Evolutionary conservation across 2,113 vertebrate species (phyloP), one percentile per base, ranked within the genome.

Genomic region (Phoxinus phoxinus): DNA sequence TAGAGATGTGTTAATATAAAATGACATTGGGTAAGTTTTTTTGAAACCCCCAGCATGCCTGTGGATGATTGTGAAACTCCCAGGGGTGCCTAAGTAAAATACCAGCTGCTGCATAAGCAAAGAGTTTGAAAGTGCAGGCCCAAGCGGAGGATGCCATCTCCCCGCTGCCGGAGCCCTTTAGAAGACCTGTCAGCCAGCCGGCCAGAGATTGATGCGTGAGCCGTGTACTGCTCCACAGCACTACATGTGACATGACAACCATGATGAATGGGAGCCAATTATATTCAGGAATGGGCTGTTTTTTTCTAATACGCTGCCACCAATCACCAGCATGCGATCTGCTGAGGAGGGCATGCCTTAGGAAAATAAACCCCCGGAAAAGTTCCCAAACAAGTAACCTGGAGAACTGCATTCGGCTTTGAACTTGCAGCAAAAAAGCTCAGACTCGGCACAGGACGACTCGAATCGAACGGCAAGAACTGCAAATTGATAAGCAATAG

Each of bases 61-160:
- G 87, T 27, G 84, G 83, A 91, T 93, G 92, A 93, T 89, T 94
- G 92, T 92, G 91, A 93, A 91, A 89, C 83, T 87, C 76, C 81
- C 81, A 83, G 73, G 89, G 72, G 87, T 75, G 90, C 81, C 91
- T 86, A 88, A 90, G 87, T 86, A 87, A 89, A 91, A 91, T 87
- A 87, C 85, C 83, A 77, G 80, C 88, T 74, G 48, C 69, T 84
- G 65, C 86, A 89, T 85, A 86, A 89, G 72, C 63, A 84, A 85
- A 76, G 63, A 67, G 83, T 89, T 86, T 90, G 88, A 82, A 91
- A 86, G 86, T 86, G 89, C 86, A 79, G 82, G 83, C 90, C 91
- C 90, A 90, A 91, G 85, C 25, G 69, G 65, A 94, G 90, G 87
- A 94, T 91, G 91, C 91, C 92, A 92, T 90, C 88, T 89, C 88